These are phyloP conservation scores for Hippoglossus stenolepis DNA, from an alignment of 2,113 vertebrate species.

Conservation along the genomic window DNA sequence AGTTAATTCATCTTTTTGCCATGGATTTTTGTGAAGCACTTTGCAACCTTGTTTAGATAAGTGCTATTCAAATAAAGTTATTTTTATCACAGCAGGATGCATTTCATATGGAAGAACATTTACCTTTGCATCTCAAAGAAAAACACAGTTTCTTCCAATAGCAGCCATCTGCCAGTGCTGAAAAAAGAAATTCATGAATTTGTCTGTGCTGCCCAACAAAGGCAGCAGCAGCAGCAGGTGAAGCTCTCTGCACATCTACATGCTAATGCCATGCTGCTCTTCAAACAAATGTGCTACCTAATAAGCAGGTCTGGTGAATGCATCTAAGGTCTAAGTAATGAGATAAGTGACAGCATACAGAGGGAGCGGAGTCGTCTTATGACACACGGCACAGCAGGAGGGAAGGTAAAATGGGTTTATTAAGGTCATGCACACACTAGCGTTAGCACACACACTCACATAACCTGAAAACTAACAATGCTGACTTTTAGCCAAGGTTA, in stretches of 20 bases:
- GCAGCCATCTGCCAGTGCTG: slow-evolving; percentile 26
- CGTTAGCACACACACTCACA: neutral
- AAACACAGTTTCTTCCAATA: slow-evolving; percentile 14
- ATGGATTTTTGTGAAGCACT: too few relatives aligned
- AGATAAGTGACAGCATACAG: slow-evolving; percentile 56
- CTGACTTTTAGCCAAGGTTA: neutral
- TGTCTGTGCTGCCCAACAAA: too few relatives aligned
- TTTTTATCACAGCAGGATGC: slow-evolving; percentile 11
- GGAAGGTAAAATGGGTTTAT: slow-evolving; percentile 22
- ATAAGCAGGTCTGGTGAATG: slow-evolving; percentile 65
- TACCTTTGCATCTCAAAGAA: slow-evolving; percentile 33
- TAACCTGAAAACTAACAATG: neutral
- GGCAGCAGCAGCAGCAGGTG: neutral
- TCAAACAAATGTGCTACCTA: slow-evolving; percentile 66
- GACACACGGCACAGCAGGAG: slow-evolving; percentile 40
- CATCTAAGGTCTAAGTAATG: slow-evolving; percentile 62
- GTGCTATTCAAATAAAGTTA: too few relatives aligned
- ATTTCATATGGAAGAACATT: slow-evolving; percentile 39
- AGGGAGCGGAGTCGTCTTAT: slow-evolving; percentile 41
- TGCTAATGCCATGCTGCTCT: slow-evolving; percentile 72
- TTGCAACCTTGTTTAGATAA: too few relatives aligned
- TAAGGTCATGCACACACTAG: slow-evolving; percentile 17
- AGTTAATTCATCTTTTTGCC: too few relatives aligned
- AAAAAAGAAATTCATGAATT: slow-evolving; percentile 2
- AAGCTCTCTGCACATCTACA: slow-evolving; percentile 71